A percentile compares a stretch with the other conserved stretches of the same genome.
phyloP scores from a whole-genome alignment of 2,797 vertebrate species.

The Acanthopagrus latus region DNA sequence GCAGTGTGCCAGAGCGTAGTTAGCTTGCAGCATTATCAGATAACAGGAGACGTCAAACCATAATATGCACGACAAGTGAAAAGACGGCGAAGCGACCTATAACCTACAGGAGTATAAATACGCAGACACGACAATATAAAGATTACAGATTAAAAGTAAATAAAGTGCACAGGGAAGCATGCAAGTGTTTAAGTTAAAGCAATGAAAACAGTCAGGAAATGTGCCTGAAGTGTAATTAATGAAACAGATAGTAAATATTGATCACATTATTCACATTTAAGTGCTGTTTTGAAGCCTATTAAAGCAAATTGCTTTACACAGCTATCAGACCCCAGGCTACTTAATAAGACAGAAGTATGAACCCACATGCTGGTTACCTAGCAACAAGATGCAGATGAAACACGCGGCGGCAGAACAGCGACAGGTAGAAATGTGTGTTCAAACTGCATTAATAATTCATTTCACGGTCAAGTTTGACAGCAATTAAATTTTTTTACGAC shows the following conservation, averaged over 20 bases:
- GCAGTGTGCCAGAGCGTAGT: conserved; percentile 30
- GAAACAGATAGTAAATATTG: neutral
- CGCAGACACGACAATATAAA: neutral
- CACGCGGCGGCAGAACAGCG: neutral
- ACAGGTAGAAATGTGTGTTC: neutral
- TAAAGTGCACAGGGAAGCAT: neutral
- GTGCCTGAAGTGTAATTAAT: neutral
- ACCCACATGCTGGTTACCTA: conserved; percentile 41
- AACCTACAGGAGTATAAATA: neutral
- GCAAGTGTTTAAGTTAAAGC: neutral
- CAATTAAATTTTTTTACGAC: neutral
- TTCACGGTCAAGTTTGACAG: neutral
- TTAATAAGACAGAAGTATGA: conserved; percentile 22
- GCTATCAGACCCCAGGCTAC: neutral
- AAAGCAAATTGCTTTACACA: conserved; percentile 1
- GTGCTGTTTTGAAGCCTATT: neutral
- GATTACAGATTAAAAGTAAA: neutral
- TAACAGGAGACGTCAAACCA: neutral
- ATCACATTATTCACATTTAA: neutral
- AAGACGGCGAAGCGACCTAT: neutral
- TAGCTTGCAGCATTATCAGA: conserved; percentile 14
- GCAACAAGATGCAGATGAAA: conserved; percentile 49
- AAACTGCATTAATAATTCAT: neutral
- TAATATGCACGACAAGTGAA: neutral
- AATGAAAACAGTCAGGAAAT: neutral